These are phyloP conservation scores for Mus pahari DNA, from an alignment of 2,113 vertebrate genomes.

Conservation along the genomic window DNA sequence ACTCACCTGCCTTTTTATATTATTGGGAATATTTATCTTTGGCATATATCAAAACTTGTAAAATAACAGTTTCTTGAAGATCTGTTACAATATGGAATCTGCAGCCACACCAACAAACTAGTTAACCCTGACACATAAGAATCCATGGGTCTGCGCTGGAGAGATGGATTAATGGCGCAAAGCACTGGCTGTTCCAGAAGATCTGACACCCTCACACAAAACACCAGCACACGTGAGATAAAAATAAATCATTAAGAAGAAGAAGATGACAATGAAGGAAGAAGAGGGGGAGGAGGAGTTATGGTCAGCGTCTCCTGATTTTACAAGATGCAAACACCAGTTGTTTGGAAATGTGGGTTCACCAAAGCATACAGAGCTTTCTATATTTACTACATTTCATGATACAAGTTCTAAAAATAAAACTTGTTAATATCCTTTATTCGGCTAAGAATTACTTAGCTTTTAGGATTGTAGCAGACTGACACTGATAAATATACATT, in stretches of 20 bases:
- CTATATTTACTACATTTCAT: not conserved
- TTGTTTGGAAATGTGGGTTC: not conserved
- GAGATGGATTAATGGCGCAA: too few species aligned
- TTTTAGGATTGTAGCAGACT: not conserved
- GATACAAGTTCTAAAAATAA: not conserved
- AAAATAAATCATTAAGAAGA: not conserved
- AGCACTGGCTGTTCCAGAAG: not conserved
- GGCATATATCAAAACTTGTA: not conserved
- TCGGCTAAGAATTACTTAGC: not conserved
- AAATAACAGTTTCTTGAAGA: not conserved
- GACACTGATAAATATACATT: not conserved
- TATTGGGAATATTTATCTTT: not conserved
- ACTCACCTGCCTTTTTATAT: not conserved
- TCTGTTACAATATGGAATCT: not conserved
- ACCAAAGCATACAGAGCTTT: not conserved
- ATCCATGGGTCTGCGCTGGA: not conserved
- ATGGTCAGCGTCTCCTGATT: not conserved
- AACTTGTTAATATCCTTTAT: not conserved
- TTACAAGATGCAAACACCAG: not conserved
- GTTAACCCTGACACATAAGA: not conserved
- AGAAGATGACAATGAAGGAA: not conserved
- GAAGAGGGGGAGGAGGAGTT: not conserved
- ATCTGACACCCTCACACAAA: not conserved
- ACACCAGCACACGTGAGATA: not conserved
- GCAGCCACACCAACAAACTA: not conserved